Evolutionary conservation across 1,140 invertebrate genomes (phyloP), one percentile per base, ranked within the genome.

Genomic region (Dendroctonus valens): DNA sequence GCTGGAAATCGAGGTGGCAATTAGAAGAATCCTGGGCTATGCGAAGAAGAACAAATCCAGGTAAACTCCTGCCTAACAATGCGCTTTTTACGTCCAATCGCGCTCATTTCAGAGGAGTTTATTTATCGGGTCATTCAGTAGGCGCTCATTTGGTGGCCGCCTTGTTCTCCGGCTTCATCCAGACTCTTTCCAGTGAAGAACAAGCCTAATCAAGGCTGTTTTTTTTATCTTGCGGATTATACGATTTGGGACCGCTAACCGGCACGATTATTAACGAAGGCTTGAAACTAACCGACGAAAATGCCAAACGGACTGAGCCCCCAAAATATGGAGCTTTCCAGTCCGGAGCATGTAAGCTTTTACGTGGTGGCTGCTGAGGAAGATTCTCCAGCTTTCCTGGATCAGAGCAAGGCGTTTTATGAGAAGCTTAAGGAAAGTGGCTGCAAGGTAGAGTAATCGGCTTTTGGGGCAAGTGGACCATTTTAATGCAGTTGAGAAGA

Each of bases 61-160:
- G 65, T 67, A 66, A 46, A 26, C 26, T 26, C 26, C 26, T 26
- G 26, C 26, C 26, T 4, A 11, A 58, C 51, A 53, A 2, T 53
- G 37, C 41, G 8, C 3, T 39, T 39, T 40, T 57, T 1, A 37
- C 2, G 0, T 11, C n/a, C 26, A 54, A 39, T 54, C 8, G 7
- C 5, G 11, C 41, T 37, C 12, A 40, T 72, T 79, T 53, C 75
- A 88, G 87, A 74, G 79, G 79, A 3, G 80, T 91, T 14, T 86
- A 85, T 77, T 82, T 91, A 42, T 82, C 81, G 26, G 90, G 90
- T 0, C 90, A 92, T 74, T 91, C 89, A 39, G 89, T 89, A 0
- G 91, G 91, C 0, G 90, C 86, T 0, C 89, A 92, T 75, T 77
- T 92, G 4, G 79, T 87, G 0, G 82, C 83, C 2, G 83, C 82